A percentile compares a stretch with the other conserved stretches of the same genome.
These are phyloP conservation scores for Pachyrhynchus sulphureomaculatus DNA, from an alignment of 1,140 invertebrate species.

Conservation along the genomic window DNA sequence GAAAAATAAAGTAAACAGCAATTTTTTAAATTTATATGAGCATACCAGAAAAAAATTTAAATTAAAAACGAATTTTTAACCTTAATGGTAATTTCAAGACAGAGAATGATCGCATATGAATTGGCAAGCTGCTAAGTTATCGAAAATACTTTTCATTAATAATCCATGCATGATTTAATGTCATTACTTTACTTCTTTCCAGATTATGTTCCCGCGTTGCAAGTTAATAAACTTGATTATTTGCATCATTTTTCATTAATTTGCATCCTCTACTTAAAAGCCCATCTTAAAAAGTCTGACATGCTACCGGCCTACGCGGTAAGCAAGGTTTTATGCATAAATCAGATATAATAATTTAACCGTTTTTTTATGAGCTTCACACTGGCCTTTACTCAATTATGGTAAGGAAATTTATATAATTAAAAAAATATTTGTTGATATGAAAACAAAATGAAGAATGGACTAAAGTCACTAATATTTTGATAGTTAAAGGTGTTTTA, in stretches of 20 bases:
- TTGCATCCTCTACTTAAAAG: not conserved
- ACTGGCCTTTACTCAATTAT: not conserved
- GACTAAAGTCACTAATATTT: no score
- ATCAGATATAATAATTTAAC: not conserved
- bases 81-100: no score
- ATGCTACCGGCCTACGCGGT: slow-evolving; percentile 2
- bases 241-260: not conserved
- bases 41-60: no score
- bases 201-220: not conserved
- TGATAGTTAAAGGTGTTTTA: no score
- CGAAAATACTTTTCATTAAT: no score
- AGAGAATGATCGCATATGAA: not conserved
- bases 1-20: no score
- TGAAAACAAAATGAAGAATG: not conserved
- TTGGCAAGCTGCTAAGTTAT: not conserved
- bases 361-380: not conserved
- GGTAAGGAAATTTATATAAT: not conserved
- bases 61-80: no score
- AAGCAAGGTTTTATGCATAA: not conserved
- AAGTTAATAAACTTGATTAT: not conserved
- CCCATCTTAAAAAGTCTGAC: not conserved
- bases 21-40: no score
- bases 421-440: not conserved
- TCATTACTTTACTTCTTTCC: not conserved
- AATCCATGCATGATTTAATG: not conserved